Evolutionary conservation across 2,113 vertebrate genomes (phyloP), one percentile per base, ranked within the genome.

Genomic region (Pseudopodoces humilis): DNA sequence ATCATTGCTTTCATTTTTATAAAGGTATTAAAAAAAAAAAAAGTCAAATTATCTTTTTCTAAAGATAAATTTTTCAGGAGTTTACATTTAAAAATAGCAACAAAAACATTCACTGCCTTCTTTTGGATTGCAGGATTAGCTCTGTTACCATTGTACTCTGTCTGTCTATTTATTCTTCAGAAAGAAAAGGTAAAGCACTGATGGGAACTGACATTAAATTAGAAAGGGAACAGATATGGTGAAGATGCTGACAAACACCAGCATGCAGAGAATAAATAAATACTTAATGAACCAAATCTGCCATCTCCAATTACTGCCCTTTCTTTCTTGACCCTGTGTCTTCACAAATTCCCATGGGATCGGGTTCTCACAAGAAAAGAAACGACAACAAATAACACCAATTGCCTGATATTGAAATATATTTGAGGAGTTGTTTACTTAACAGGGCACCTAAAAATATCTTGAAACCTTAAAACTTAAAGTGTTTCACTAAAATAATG

Each of bases 241-340:
- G 28, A 90, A 85, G 49, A 92, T 27, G 62, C n/a, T 95, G 78
- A 83, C 5, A 1, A 94, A 85, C 30, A 90, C 28, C 31, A 79
- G 8, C 41, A 88, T 50, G 85, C 6, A 74, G 16, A 35, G 55
- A 93, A 93, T 80, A 90, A 89, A 90, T 76, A 90, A 94, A 90
- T 87, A 33, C 23, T 94, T 90, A 93, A 88, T 80, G 68, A 94
- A 90, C 50, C 12, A 92, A 86, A 92, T 83, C 58, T 95, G 59
- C 59, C 71, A 83, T 72, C 35, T 92, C 59, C 21, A 74, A 53
- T 90, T 93, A 88, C 31, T 65, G 18, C 12, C 72, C 11, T 87
- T 62, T 92, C 19, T 72, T 85, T 79, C 78, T 65, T 88, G 62
- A 77, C 59, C 67, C 30, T 20, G 10, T 55, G 12, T 77, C 25